Evolutionary conservation across 2,113 vertebrate species (phyloP).

Genomic region (Petrocephalus microphthalmus): DNA sequence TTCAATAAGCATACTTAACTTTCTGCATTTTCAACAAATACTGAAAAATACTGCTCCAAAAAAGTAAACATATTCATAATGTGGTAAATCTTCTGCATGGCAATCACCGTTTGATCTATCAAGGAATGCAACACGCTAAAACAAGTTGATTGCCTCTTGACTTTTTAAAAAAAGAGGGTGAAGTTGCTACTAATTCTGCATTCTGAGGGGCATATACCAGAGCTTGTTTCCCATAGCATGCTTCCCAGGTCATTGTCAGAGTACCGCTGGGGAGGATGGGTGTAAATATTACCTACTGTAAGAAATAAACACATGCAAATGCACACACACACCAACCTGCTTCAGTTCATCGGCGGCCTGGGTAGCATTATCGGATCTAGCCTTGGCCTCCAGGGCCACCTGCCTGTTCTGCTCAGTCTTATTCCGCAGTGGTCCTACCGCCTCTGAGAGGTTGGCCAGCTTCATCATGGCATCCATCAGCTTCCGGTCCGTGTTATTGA

Average conservation of each 20-base stretch:
- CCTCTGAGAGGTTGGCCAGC: conserved; percentile 56
- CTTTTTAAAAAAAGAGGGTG: neutral
- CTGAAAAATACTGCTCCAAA: neutral
- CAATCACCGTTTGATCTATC: neutral
- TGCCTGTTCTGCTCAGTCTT: conserved; percentile 46
- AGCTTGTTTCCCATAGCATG: neutral
- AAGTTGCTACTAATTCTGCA: neutral
- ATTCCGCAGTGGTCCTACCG: conserved; percentile 52
- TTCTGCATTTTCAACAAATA: neutral
- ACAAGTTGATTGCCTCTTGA: neutral
- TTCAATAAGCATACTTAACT: neutral
- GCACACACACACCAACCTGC: conserved; percentile 41
- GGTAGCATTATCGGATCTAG: conserved; percentile 49
- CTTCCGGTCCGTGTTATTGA: conserved; percentile 52
- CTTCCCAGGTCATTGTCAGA: neutral
- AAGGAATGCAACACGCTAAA: neutral
- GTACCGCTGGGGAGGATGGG: neutral
- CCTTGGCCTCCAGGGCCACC: conserved; percentile 55
- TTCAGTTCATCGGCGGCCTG: conserved; percentile 44
- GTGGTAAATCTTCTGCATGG: neutral
- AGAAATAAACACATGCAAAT: neutral
- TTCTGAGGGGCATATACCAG: neutral
- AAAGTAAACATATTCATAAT: neutral
- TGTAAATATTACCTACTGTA: neutral
- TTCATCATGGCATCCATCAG: conserved; percentile 56